phyloP scores from a whole-genome alignment of 2,113 vertebrate species.

The Erythrolamprus reginae region DNA sequence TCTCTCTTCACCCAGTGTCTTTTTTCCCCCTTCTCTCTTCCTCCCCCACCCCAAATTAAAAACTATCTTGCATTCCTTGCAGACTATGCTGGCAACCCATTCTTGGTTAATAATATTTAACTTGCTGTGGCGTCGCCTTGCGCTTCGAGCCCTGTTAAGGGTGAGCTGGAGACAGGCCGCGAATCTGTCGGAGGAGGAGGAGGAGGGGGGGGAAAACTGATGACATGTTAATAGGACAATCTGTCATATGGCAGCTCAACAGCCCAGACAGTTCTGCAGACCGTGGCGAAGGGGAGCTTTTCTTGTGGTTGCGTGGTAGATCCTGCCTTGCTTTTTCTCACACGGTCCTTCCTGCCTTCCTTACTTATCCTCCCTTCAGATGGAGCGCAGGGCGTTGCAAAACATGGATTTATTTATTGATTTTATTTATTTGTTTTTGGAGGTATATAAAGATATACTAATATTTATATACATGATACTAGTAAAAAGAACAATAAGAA shows the following conservation, averaged over 20 bases:
- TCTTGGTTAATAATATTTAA: slow-evolving; percentile 73
- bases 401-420: too few species aligned
- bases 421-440: too few species aligned
- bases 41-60: background rate
- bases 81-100: slow-evolving; percentile 57
- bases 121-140: slow-evolving; percentile 65
- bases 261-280: slow-evolving; percentile 52
- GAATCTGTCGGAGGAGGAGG: slow-evolving; percentile 57
- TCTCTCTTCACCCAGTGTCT: background rate
- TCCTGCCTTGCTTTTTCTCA: background rate
- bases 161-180: slow-evolving; percentile 59
- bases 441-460: too few species aligned
- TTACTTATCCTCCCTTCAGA: background rate
- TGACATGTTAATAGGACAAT: slow-evolving; percentile 67
- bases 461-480: too few species aligned
- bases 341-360: too few species aligned
- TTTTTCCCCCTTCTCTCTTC: background rate
- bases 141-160: slow-evolving; percentile 54
- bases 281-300: slow-evolving; percentile 37
- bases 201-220: slow-evolving; percentile 50
- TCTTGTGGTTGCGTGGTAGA: background rate
- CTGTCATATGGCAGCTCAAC: slow-evolving; percentile 62
- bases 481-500: too few species aligned
- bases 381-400: background rate
- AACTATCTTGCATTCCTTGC: slow-evolving; percentile 1